Percentiles rank a stretch among this genome's conserved stretches.
Conservation (phyloP, 2,888 invertebrate genomes). For the Neria commutata region DNA sequence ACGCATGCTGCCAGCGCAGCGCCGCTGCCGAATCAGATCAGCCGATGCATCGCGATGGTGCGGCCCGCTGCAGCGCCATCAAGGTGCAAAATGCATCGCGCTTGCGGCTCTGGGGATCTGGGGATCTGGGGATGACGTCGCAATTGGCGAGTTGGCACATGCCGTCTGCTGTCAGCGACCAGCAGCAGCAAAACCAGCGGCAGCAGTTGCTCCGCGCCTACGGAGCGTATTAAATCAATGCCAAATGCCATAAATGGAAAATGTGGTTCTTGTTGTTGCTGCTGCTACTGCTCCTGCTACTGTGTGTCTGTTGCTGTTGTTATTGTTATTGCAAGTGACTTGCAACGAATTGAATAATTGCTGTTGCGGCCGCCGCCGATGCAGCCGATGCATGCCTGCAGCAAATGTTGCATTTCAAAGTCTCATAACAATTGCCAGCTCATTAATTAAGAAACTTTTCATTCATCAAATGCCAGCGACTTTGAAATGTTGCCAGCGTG, state of each 20-base stretch:
- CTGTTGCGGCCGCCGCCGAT: background rate
- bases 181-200: background rate
- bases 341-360: background rate
- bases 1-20: constrained; percentile 47
- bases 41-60: constrained; percentile 34
- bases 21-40: constrained; percentile 26
- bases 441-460: constrained; percentile 25
- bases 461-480: constrained; percentile 22
- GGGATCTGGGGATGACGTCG: constrained; percentile 25
- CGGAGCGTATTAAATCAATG: constrained; percentile 1
- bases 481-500: no score
- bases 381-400: no score
- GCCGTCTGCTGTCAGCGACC: background rate
- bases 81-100: constrained; percentile 58
- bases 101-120: constrained; percentile 52
- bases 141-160: background rate
- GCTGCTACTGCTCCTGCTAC: no score
- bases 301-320: no score
- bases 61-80: constrained; percentile 21
- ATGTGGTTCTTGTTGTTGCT: background rate
- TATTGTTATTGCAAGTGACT: no score
- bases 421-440: constrained; percentile 7
- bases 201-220: background rate
- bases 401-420: constrained; percentile 3
- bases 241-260: background rate